Conservation (phyloP, 2,797 vertebrate species). For the Semaprochilodus insignis region DNA sequence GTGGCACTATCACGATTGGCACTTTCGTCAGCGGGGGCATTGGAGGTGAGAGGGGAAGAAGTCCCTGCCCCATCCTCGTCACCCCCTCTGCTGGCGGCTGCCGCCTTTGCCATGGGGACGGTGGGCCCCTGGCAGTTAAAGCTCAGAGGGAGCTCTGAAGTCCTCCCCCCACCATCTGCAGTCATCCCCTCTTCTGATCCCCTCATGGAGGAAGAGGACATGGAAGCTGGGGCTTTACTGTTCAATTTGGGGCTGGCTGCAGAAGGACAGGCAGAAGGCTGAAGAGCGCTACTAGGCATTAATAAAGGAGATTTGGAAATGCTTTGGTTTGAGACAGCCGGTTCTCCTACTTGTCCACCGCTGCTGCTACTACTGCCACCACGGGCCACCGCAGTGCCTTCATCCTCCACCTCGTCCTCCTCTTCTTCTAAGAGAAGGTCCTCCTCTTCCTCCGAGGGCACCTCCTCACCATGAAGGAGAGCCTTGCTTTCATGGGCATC, state of each 20-base stretch:
- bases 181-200: conserved; percentile 88
- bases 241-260: conserved; percentile 81
- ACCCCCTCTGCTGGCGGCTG: conserved; percentile 85
- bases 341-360: conserved; percentile 87
- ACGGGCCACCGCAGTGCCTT: conserved; percentile 83
- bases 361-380: conserved; percentile 82
- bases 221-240: conserved; percentile 90
- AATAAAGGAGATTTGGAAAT: conserved; percentile 99
- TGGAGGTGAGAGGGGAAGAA: conserved; percentile 80
- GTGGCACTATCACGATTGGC: conserved; percentile 99
- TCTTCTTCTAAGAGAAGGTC: conserved; percentile 84
- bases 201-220: conserved; percentile 88
- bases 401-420: conserved; percentile 89
- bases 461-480: conserved; percentile 82
- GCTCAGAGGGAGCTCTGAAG: conserved; percentile 90
- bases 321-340: conserved; percentile 99
- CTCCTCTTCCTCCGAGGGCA: conserved; percentile 77
- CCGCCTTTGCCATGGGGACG: conserved; percentile 76
- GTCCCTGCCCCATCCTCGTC: conserved; percentile 83
- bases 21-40: conserved; percentile 92
- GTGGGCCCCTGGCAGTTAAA: conserved; percentile 95
- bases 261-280: conserved; percentile 90
- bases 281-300: conserved; percentile 98
- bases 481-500: conserved; percentile 87
- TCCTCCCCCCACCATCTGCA: conserved; percentile 92